Evolutionary conservation across 2,797 vertebrate genomes (phyloP).

Genomic region (Apogon talboti): DNA sequence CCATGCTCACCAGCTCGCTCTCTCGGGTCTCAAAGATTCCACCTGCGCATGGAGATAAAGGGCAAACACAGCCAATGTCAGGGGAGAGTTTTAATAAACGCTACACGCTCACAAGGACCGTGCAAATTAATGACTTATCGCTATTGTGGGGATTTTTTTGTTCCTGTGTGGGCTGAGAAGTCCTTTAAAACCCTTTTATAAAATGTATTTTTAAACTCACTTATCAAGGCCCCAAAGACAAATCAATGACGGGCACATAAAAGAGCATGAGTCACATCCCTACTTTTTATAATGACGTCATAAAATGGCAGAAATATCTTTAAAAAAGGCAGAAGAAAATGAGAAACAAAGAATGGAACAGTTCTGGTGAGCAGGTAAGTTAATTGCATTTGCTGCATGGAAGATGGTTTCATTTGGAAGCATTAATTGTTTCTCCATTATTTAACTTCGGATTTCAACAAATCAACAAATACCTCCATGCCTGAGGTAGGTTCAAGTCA

Average conservation of each 20-base stretch:
- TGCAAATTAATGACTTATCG: too few species aligned
- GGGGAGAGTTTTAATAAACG: background rate
- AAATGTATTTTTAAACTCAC: constrained; percentile 12
- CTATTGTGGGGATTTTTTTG: too few species aligned
- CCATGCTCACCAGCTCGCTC: constrained; percentile 93
- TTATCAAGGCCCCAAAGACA: background rate
- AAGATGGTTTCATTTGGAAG: constrained; percentile 7
- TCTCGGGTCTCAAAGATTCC: constrained; percentile 98
- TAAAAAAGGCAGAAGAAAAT: background rate
- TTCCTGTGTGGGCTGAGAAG: background rate
- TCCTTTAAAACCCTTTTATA: background rate
- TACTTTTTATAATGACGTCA: too few species aligned
- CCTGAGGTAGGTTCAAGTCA: background rate
- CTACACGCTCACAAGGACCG: too few species aligned
- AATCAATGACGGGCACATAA: too few species aligned
- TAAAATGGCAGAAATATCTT: too few species aligned
- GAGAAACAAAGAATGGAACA: background rate
- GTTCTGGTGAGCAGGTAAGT: background rate
- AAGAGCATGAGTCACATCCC: too few species aligned
- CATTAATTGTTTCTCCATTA: constrained; percentile 4
- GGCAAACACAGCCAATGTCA: constrained; percentile 5
- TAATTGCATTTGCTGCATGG: constrained; percentile 1
- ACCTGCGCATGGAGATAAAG: constrained; percentile 81
- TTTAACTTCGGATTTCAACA: constrained; percentile 5
- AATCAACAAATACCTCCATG: constrained; percentile 7